These are phyloP conservation scores for Synchiropus splendidus DNA, from an alignment of 2,113 vertebrate genomes.

Conservation along the genomic window DNA sequence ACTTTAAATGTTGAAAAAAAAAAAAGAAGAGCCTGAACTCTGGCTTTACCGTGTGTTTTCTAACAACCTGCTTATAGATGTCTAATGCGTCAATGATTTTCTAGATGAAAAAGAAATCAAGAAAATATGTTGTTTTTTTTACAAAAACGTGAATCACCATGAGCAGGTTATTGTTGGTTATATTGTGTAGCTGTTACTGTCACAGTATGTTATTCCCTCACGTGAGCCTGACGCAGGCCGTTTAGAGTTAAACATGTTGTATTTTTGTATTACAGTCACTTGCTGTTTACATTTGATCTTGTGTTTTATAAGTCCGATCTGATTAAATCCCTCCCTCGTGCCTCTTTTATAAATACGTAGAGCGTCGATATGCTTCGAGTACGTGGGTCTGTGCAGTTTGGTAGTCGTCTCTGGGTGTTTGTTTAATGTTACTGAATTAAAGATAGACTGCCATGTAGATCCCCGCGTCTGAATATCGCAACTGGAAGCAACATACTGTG, in stretches of 20 bases:
- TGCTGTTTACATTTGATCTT: slow-evolving; percentile 74
- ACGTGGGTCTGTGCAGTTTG: slow-evolving; percentile 64
- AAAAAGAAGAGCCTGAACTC: slow-evolving; percentile 21
- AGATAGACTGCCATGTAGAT: slow-evolving; percentile 57
- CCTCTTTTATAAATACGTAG: slow-evolving; percentile 70
- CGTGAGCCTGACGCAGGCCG: slow-evolving; percentile 68
- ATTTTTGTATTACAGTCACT: slow-evolving; percentile 87
- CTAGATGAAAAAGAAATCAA: slow-evolving; percentile 64
- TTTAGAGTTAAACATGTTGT: slow-evolving; percentile 80
- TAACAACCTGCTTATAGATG: slow-evolving; percentile 49
- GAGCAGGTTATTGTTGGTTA: slow-evolving; percentile 61
- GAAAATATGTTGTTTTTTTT: slow-evolving; percentile 45
- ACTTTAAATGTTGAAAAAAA: neutral
- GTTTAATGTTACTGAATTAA: slow-evolving; percentile 60
- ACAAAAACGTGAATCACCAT: slow-evolving; percentile 56
- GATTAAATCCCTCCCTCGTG: slow-evolving; percentile 65
- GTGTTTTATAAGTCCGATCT: slow-evolving; percentile 66
- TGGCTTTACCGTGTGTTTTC: slow-evolving; percentile 57
- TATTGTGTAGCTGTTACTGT: slow-evolving; percentile 58
- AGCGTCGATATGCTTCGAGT: slow-evolving; percentile 68
- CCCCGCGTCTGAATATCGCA: slow-evolving; percentile 56
- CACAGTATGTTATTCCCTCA: slow-evolving; percentile 57
- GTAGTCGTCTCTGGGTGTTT: slow-evolving; percentile 65
- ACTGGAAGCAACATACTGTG: slow-evolving; percentile 58
- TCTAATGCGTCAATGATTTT: slow-evolving; percentile 52